Evolutionary conservation across 2,888 invertebrate genomes (phyloP), one percentile per base, ranked within the genome.

Genomic region (Matsumyia berberina): DNA sequence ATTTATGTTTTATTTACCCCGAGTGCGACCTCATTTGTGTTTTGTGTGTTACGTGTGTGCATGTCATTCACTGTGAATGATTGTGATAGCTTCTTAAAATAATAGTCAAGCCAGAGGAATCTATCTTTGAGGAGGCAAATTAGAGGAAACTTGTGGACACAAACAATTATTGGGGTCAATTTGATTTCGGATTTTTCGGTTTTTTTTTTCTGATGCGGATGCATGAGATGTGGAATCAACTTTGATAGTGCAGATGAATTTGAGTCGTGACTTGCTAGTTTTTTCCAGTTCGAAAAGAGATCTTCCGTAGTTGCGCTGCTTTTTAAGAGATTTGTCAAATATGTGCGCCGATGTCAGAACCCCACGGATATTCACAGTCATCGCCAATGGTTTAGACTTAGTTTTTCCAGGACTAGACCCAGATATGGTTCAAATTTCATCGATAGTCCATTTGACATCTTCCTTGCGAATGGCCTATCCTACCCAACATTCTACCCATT

Each of bases 11-110:
- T 60, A 60, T 60, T 42, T 11, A 69, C 51, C 33, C 58, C 51
- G 51, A 51, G 60, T 60, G 24, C 44, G 69, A 53, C 77, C 67
- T 55, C 77, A 60, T 60, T 77, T 53, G 35, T 64, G 77, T 51
- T 39, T n/a, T n/a, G n/a, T n/a, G n/a, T n/a, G n/a, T n/a, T n/a
- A n/a, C n/a, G 37, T 57, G 11, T 66, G n/a, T 29, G 77, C 67
- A 42, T 44, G 60, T 51, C 77, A 37, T 60, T 42, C 15, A 39
- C 53, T 33, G 69, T 60, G 67, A 69, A 51, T 58, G 58, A 35
- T 55, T 57, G 49, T 57, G 33, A 15, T 19, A 44, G 17, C 35
- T 51, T n/a, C 19, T 35, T 12, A 42, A 31, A 42, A 17, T 15
- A 46, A 11, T 24, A 24, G 24, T 24, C 24, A 24, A 15, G 9